Conservation (phyloP, 2,113 vertebrate species). For the Mobula birostris region DNA sequence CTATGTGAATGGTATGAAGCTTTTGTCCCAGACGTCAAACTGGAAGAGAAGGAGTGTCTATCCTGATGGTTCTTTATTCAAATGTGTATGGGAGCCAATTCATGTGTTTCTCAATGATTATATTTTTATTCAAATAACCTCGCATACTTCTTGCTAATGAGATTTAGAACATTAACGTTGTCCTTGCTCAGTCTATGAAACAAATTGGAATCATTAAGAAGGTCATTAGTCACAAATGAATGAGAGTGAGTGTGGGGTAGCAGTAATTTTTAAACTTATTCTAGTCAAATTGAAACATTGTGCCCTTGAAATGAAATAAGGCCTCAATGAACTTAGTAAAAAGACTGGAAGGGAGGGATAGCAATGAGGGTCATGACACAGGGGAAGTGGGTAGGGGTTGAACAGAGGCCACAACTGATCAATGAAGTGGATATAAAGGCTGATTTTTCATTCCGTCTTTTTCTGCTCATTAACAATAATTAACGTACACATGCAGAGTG, state of each 20-base stretch:
- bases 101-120: neutral
- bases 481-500: neutral
- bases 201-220: slow-evolving; percentile 34
- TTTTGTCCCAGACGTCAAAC: neutral
- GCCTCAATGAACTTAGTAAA: neutral
- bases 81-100: neutral
- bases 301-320: neutral
- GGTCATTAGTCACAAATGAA: slow-evolving; percentile 12
- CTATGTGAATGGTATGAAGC: neutral
- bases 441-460: neutral
- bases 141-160: slow-evolving; percentile 5
- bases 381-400: neutral
- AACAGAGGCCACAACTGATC: neutral
- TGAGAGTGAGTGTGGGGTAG: neutral
- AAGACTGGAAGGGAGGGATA: neutral
- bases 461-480: neutral
- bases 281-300: neutral
- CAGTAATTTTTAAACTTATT: slow-evolving; percentile 7
- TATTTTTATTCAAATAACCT: slow-evolving; percentile 26
- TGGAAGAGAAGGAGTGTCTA: neutral
- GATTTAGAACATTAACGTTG: slow-evolving; percentile 9
- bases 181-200: slow-evolving; percentile 16
- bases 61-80: neutral
- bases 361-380: neutral
- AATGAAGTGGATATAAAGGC: neutral